Conservation (phyloP, 2,797 vertebrate genomes). For the Streptopelia turtur region DNA sequence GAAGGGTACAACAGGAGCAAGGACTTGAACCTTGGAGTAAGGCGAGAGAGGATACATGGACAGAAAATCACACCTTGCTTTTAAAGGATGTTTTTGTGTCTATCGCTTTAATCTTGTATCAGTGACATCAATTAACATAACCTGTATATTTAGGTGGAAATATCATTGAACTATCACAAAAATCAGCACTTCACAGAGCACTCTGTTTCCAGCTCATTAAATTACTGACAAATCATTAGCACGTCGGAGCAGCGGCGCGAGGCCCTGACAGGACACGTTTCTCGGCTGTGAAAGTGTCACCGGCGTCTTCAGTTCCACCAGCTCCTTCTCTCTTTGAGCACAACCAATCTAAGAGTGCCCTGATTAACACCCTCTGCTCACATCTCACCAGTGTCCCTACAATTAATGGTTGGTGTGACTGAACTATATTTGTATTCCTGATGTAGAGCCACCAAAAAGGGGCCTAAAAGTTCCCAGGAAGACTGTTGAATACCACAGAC, state of each 20-base stretch:
- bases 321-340: neutral
- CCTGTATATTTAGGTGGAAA: neutral
- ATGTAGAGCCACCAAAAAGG: neutral
- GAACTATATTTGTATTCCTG: neutral
- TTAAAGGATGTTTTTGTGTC: conserved; percentile 6
- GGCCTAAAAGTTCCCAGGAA: neutral
- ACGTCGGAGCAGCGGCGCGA: neutral
- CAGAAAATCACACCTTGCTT: conserved; percentile 12
- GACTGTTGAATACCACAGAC: neutral
- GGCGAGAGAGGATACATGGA: neutral
- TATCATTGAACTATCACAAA: neutral
- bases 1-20: neutral
- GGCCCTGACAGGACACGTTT: neutral
- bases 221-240: conserved; percentile 49
- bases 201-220: conserved; percentile 2
- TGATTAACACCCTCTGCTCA: neutral
- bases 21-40: neutral
- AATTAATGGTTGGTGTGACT: neutral
- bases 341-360: neutral
- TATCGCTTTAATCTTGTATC: neutral
- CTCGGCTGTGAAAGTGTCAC: neutral
- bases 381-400: neutral
- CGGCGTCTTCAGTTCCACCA: neutral
- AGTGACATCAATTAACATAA: conserved; percentile 28
- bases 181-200: conserved; percentile 38